phyloP scores from a whole-genome alignment of 2,888 invertebrate species.

The Drosophila picticornis region DNA sequence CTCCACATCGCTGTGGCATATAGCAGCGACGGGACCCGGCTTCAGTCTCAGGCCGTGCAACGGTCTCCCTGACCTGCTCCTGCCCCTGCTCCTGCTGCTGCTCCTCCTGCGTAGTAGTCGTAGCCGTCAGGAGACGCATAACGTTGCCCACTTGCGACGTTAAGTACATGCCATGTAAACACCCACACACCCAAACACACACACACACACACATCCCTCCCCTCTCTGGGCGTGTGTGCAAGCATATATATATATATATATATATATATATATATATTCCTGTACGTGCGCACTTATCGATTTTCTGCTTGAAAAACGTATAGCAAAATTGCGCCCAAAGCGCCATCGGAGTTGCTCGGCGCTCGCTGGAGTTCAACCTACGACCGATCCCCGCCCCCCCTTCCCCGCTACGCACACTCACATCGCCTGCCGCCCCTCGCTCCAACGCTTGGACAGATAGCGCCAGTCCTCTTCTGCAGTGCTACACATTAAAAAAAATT shows the following conservation, averaged over 20 bases:
- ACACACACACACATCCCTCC: not conserved
- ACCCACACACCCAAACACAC: slow-evolving; percentile 18
- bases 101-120: slow-evolving; percentile 25
- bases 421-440: not conserved
- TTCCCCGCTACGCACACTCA: not conserved
- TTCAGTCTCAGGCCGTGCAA: slow-evolving; percentile 29
- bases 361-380: slow-evolving; percentile 25
- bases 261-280: slow-evolving; percentile 51
- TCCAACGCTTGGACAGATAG: not conserved
- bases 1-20: not conserved
- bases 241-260: slow-evolving; percentile 3
- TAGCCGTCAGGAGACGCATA: slow-evolving; percentile 60
- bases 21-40: not conserved
- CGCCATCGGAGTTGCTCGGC: slow-evolving; percentile 37
- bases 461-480: not conserved
- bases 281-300: slow-evolving; percentile 76
- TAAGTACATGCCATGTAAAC: slow-evolving; percentile 53
- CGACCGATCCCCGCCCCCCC: not conserved
- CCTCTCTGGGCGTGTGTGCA: slow-evolving; percentile 1
- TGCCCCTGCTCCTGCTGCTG: slow-evolving; percentile 18
- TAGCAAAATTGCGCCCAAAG: slow-evolving; percentile 70
- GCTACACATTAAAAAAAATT: not conserved
- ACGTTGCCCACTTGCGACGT: slow-evolving; percentile 69
- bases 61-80: slow-evolving; percentile 2
- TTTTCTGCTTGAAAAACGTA: slow-evolving; percentile 72